Evolutionary conservation across 1,140 invertebrate species (phyloP).

Genomic region (Halictus rubicundus): DNA sequence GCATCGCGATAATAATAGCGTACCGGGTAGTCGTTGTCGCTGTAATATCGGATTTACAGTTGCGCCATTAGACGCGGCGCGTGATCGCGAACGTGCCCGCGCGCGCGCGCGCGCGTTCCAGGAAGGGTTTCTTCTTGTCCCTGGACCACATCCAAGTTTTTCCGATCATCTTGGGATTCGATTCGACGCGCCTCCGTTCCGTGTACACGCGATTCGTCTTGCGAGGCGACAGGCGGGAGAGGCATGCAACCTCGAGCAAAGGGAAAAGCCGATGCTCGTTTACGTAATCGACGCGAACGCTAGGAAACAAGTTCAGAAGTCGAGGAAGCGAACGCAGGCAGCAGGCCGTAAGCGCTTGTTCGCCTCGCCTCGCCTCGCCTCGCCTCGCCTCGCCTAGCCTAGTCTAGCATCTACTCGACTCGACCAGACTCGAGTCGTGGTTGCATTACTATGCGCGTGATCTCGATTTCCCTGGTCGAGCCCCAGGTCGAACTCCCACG

Average conservation of each 20-base stretch:
- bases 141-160: neutral
- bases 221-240: neutral
- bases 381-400: too few relatives aligned
- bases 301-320: conserved; percentile 46
- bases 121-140: neutral
- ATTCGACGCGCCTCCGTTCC: neutral
- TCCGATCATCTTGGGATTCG: neutral
- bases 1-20: conserved; percentile 16
- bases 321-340: conserved; percentile 27
- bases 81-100: neutral
- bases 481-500: conserved; percentile 52
- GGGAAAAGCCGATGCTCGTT: conserved; percentile 3
- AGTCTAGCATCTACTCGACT: too few relatives aligned
- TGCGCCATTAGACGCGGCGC: conserved; percentile 16
- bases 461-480: conserved; percentile 49
- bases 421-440: neutral
- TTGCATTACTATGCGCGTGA: conserved; percentile 40
- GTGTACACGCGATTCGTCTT: neutral
- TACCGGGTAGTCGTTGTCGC: conserved; percentile 11
- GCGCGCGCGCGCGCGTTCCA: neutral
- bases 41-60: conserved; percentile 29
- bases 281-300: conserved; percentile 33
- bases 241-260: neutral
- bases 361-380: neutral
- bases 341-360: neutral